Base-by-base conservation (phyloP, 2,888 invertebrate genomes). In the Hydropsyche betteni region DNA sequence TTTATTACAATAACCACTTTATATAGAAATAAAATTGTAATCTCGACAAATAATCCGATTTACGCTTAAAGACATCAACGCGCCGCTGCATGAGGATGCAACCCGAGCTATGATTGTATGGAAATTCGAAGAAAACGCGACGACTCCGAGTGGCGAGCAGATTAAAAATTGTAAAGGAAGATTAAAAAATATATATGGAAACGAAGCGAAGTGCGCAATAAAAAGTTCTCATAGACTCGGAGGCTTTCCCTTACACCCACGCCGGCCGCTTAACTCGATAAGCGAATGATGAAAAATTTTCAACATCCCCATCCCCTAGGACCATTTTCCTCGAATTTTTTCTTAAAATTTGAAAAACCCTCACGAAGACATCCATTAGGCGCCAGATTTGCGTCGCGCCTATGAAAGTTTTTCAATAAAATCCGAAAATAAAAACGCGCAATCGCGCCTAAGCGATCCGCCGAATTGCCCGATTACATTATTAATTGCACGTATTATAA, bases 261-360 rank as follows among this genome's bases (percentile, higher is more conserved):
- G 58, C 58, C 16, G 24, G 16, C 53, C 53, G 53, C 16, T 58
- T 58, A 58, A 58, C 58, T 58, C 58, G 16, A 58, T 58, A 58
- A 58, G 58, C 58, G 58, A 58, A 5, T 24, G 58, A 58, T 58
- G 58, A 58, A 58, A 58, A 58, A 16, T 58, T 58, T 16, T 16
- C 16, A 58, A 44, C 6, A 8, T 44, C 10, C 10, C 44, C 44
- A 44, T 44, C 10, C 10, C 10, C 3, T 10, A 2, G 44, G 2
- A 24, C 24, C n/a, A 53, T 53, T 53, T 53, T 53, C 12, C 12
- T n/a, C 53, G 12, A 6, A 14, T 53, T 53, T 58, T 24, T 16
- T 58, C 58, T 8, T 4, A 2, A 58, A 58, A 24, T 58, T 58
- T 16, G 24, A 24, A 24, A 8, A 6, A 1, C 16, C 16, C 24